A percentile compares a stretch with the other conserved stretches of the same genome.
Conservation (phyloP, 2,113 vertebrate genomes). For the Pachyramphus minor region DNA sequence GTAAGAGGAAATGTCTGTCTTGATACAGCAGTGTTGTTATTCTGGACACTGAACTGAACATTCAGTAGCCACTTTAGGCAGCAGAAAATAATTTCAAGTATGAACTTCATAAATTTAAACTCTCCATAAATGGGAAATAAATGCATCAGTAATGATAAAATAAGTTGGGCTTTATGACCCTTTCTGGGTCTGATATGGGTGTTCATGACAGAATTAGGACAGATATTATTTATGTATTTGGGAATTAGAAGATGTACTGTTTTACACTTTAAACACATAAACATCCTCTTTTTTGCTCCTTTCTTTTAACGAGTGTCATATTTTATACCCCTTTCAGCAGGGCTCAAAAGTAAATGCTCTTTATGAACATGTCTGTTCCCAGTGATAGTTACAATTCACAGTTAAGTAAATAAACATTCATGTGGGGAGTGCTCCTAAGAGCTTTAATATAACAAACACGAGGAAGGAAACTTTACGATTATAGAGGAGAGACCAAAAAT, state of each 20-base stretch:
- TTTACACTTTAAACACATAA: not conserved
- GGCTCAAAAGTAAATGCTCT: not conserved
- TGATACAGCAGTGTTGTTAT: not conserved
- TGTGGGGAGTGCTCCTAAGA: not conserved
- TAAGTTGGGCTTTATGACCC: not conserved
- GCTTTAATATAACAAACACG: not conserved
- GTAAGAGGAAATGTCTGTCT: not conserved
- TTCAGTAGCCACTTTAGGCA: not conserved
- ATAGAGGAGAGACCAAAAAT: not conserved
- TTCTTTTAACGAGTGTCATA: not conserved
- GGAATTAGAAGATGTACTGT: not conserved
- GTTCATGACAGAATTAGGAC: not conserved
- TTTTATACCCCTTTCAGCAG: not conserved
- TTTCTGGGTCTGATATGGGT: not conserved
- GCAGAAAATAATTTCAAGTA: not conserved
- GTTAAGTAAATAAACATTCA: not conserved
- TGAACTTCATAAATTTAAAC: not conserved
- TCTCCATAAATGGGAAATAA: not conserved
- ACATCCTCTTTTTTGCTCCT: not conserved
- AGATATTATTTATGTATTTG: not conserved
- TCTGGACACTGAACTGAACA: not conserved
- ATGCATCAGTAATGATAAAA: not conserved
- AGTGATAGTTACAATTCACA: not conserved
- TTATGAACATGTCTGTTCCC: not conserved
- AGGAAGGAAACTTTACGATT: not conserved